Conservation (phyloP, 2,888 invertebrate genomes). For the Philopedon plagiatum region DNA sequence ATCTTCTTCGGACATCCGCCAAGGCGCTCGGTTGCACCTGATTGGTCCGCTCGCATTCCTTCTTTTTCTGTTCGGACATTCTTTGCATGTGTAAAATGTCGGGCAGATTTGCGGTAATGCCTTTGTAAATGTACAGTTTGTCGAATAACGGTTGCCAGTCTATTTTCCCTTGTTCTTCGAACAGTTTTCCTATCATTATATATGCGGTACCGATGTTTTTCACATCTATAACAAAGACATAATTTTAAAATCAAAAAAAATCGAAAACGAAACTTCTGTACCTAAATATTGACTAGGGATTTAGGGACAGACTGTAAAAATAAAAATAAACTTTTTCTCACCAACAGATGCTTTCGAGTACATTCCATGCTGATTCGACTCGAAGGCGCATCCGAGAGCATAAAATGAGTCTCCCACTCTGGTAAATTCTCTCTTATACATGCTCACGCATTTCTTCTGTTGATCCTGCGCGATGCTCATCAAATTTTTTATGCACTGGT, state of each 20-base stretch:
- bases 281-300: too few relatives aligned
- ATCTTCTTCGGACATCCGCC: conserved; percentile 84
- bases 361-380: conserved; percentile 79
- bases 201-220: conserved; percentile 91
- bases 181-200: conserved; percentile 89
- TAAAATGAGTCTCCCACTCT: conserved; percentile 91
- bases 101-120: conserved; percentile 91
- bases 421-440: conserved; percentile 91
- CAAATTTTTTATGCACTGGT: conserved; percentile 88
- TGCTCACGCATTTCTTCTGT: conserved; percentile 87
- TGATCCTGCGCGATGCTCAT: conserved; percentile 87
- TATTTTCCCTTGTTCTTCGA: conserved; percentile 90
- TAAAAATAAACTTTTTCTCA: too few relatives aligned
- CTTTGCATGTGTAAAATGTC: conserved; percentile 92
- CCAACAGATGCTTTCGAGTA: conserved; percentile 83
- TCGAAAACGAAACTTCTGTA: too few relatives aligned
- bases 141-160: conserved; percentile 95
- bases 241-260: too few relatives aligned
- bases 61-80: conserved; percentile 89
- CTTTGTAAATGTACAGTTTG: conserved; percentile 94
- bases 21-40: conserved; percentile 88
- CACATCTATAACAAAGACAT: conserved; percentile 59
- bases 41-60: conserved; percentile 87
- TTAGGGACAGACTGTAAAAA: too few relatives aligned
- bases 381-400: conserved; percentile 86